These are phyloP conservation scores for Intellagama lesueurii DNA, from an alignment of 2,797 vertebrate species.

Conservation along the genomic window DNA sequence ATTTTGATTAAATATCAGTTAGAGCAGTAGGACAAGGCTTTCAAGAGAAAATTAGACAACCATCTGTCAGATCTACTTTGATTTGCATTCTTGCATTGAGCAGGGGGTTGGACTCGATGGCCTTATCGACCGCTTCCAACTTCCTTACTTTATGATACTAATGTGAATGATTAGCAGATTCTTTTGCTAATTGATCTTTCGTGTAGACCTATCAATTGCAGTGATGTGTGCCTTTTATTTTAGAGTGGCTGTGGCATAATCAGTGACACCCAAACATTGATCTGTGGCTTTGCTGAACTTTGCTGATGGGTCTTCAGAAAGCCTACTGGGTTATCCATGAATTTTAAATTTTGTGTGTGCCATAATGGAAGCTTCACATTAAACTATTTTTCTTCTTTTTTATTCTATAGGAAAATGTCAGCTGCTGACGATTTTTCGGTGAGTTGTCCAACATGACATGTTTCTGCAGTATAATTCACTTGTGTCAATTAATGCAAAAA, in stretches of 20 bases:
- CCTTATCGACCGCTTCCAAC: too few relatives aligned
- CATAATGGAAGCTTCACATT: conserved; percentile 43
- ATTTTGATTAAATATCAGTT: too few relatives aligned
- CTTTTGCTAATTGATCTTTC: neutral
- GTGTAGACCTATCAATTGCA: neutral
- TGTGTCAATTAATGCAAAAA: neutral
- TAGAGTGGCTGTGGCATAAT: neutral
- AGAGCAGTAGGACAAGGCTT: too few relatives aligned
- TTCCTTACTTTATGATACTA: too few relatives aligned
- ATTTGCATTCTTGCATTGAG: too few relatives aligned
- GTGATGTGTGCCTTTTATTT: neutral
- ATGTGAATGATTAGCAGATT: neutral
- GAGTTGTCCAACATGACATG: conserved; percentile 66
- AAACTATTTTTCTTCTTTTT: conserved; percentile 67
- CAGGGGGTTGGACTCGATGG: too few relatives aligned
- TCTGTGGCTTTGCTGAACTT: neutral
- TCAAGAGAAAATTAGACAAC: too few relatives aligned
- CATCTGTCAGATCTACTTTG: too few relatives aligned
- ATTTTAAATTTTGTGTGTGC: neutral
- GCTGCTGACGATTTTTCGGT: conserved; percentile 84
- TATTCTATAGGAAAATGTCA: conserved; percentile 83
- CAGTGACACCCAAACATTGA: neutral
- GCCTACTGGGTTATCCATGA: neutral
- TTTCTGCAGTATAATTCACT: neutral
- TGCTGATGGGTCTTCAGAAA: neutral